Evolutionary conservation across 2,888 invertebrate genomes (phyloP), one percentile per base, ranked within the genome.

Genomic region (Gryllus longicercus): DNA sequence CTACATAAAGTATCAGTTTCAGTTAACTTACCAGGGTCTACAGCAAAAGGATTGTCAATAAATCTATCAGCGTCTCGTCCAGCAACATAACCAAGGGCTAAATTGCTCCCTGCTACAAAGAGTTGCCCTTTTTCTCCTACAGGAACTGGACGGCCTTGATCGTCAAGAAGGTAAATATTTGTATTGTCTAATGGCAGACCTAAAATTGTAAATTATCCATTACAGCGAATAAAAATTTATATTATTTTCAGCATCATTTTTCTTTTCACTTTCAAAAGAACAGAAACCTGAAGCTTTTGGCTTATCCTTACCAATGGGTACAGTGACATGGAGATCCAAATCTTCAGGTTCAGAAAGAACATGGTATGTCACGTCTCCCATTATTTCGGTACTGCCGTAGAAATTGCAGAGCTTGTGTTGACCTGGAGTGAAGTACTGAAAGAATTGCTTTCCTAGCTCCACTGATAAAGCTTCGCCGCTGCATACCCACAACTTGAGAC

Each of bases 351-450:
- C 90, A 81, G 90, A 90, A 84, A 96, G 88, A 0, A 93, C 89
- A 84, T 93, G 92, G 84, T 91, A 96, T 0, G 96, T 95, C 2
- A 96, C 95, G 85, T 96, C 96, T 0, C 95, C 96, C 93, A 96
- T 96, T 1, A 96, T 92, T 86, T 97, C 97, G 0, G 96, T 96
- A 83, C 96, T 95, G 0, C 97, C 97, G 85, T 96, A 96, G 85
- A 96, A 96, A 86, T 96, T 97, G 79, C 95, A 95, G 75, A 97
- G 87, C 21, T 90, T 89, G 82, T 93, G 92, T 2, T 88, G 87
- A 14, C 91, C 89, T 80, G 90, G 90, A n/a, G 91, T 89, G 83
- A 95, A 95, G 83, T 92, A 91, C 63, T 90, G 88, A 86, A 95
- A 95, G 88, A 96, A 96, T 84, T 93, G 91, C 74, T 90, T 87